Conservation (phyloP, 1,140 invertebrate genomes). For the Eupristina koningsbergeri region DNA sequence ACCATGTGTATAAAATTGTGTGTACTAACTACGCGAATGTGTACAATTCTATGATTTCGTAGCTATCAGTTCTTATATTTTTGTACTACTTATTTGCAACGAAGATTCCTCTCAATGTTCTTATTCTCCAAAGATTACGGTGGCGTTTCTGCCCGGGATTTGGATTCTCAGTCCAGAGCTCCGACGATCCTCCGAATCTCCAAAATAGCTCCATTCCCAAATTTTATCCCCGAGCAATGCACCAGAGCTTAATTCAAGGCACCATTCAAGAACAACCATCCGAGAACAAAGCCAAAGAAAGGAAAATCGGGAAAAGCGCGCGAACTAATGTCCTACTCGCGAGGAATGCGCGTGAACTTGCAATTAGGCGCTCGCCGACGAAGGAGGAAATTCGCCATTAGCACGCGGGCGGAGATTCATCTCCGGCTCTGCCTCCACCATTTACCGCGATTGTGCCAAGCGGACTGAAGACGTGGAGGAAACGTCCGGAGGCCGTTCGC, state of each 20-base stretch:
- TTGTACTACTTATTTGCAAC: no score
- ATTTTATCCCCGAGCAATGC: background rate
- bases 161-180: background rate
- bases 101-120: no score
- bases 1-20: background rate
- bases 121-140: background rate
- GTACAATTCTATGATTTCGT: no score
- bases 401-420: background rate
- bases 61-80: no score
- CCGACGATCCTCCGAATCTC: background rate
- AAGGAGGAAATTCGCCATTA: constrained; percentile 20
- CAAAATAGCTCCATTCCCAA: background rate
- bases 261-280: background rate
- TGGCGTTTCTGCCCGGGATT: no score
- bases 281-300: no score
- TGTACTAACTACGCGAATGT: no score
- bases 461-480: constrained; percentile 4
- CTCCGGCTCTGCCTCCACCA: constrained; percentile 12
- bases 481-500: background rate
- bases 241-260: no score
- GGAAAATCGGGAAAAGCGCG: no score
- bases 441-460: constrained; percentile 33
- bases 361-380: background rate
- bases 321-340: no score
- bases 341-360: background rate